Evolutionary conservation across 2,888 invertebrate species (phyloP), one percentile per base, ranked within the genome.

Genomic region (Nasonia oneida): DNA sequence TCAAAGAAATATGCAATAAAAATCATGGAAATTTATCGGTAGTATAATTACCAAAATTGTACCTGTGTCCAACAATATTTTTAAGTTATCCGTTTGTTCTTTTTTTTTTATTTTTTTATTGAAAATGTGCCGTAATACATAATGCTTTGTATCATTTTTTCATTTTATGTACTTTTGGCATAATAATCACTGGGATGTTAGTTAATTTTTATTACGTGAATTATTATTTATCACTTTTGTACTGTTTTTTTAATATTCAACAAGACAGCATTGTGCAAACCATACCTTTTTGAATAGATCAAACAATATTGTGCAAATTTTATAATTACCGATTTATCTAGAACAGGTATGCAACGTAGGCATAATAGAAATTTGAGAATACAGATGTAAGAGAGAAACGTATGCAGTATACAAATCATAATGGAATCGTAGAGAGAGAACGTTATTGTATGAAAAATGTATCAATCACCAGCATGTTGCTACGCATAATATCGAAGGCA

Each of bases 71-170:
- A 61, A 64, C 73, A 61, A 14, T 80, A 81, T 47, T 64, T 86
- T 83, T 86, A 81, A 84, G 77, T 70, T 81, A 67, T 86, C 78
- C 81, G 23, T 80, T 82, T 33, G 75, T 80, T 75, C 86, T 73
- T 57, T 75, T 61, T 75, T 61, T 79, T 70, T 81, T 42, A 84
- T 71, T 85, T 83, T 83, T 86, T 86, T 76, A 79, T 75, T 23
- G 12, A 77, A 85, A 85, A 64, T 18, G 64, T 84, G 67, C 84
- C 83, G 83, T 86, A 87, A 85, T 84, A 70, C 42, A 67, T 61
- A 79, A 47, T 57, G 71, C 64, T 85, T 81, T 85, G 42, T 77
- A 84, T 14, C 76, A 57, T 81, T 61, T 78, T 80, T 79, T 80
- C 33, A 18, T 50, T 64, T 81, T 83, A n/a, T 76, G 53, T 77